These are phyloP conservation scores for Lycocorax pyrrhopterus DNA, from an alignment of 2,113 vertebrate genomes.

Conservation along the genomic window DNA sequence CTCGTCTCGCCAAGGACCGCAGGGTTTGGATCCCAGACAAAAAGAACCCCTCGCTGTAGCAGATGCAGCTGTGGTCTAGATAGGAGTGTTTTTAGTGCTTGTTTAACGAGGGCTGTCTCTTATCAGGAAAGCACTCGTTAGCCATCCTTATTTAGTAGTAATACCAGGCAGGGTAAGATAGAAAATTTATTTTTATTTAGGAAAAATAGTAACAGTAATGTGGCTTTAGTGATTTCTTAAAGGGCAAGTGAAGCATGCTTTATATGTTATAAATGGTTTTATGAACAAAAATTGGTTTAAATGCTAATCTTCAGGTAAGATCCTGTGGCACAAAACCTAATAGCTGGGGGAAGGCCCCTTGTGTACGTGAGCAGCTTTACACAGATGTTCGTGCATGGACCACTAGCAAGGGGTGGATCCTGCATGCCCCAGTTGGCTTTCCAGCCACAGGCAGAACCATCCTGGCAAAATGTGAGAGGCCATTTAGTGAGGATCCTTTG, in stretches of 20 bases:
- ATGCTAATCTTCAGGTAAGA: neutral
- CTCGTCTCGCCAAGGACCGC: neutral
- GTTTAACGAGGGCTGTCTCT: neutral
- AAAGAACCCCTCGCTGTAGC: neutral
- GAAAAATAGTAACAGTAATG: neutral
- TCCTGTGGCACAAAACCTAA: neutral
- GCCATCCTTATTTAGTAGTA: neutral
- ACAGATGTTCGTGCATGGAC: neutral
- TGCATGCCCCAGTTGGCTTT: neutral
- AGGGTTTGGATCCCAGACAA: constrained; percentile 19
- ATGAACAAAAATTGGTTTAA: neutral
- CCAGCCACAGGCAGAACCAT: neutral
- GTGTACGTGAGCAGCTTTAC: neutral
- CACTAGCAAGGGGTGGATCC: neutral
- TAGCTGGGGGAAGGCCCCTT: neutral
- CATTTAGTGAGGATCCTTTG: neutral
- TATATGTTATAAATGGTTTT: neutral
- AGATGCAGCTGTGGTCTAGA: neutral
- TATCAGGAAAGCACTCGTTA: neutral
- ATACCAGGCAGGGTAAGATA: neutral
- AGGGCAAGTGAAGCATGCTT: neutral
- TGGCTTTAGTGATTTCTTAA: neutral
- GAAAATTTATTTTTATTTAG: neutral
- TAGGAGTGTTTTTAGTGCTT: neutral
- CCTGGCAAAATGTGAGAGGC: neutral